These are phyloP conservation scores for Pelvicachromis taeniatus DNA, from an alignment of 2,113 vertebrate species.

Conservation along the genomic window DNA sequence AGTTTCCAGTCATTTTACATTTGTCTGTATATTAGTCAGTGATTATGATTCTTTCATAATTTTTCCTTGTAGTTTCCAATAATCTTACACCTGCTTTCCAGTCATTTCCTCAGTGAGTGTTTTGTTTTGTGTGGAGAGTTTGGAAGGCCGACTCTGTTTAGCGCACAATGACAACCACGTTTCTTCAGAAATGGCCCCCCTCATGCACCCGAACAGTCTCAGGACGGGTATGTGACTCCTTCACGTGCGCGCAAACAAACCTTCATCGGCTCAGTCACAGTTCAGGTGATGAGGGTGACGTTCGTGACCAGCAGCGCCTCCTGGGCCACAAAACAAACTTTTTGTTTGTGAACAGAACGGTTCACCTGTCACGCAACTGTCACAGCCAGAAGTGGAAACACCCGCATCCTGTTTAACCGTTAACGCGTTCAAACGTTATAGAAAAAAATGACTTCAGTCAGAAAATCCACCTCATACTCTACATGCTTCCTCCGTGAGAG, in stretches of 20 bases:
- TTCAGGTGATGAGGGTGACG: neutral
- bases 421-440: neutral
- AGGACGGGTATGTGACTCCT: neutral
- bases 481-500: neutral
- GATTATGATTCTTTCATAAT: neutral
- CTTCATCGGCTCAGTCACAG: neutral
- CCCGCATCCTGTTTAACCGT: neutral
- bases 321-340: too few species aligned
- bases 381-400: neutral
- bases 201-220: neutral
- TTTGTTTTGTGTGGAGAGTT: neutral
- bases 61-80: neutral
- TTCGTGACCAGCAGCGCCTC: rapidly evolving
- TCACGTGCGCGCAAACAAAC: neutral
- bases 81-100: neutral
- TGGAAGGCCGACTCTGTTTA: neutral
- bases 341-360: too few species aligned
- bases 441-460: neutral
- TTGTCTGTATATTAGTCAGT: neutral
- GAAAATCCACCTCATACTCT: neutral
- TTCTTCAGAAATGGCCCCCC: neutral
- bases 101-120: rapidly evolving
- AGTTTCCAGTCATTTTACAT: neutral
- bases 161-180: neutral
- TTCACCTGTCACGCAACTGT: neutral